Evolutionary conservation across 2,113 vertebrate genomes (phyloP).

Genomic region (Syrmaticus mikado): DNA sequence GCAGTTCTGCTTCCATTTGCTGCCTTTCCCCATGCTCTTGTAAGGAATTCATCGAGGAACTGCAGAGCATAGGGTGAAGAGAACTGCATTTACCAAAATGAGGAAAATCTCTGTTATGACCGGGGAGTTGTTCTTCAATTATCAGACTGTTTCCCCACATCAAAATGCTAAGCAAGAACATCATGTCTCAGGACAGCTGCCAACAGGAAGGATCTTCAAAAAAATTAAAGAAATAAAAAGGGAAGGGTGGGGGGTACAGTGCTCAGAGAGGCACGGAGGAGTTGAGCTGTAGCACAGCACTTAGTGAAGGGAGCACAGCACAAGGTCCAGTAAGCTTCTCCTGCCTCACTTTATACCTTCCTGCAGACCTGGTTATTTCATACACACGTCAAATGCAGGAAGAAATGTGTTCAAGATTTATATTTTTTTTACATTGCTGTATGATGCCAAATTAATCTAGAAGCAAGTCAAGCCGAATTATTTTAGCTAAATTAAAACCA

Average conservation of each 20-base stretch:
- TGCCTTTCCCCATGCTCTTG: background rate
- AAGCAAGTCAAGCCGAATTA: slow-evolving; percentile 30
- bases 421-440: background rate
- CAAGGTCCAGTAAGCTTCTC: background rate
- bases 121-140: slow-evolving; percentile 33
- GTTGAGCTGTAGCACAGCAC: slow-evolving; percentile 10
- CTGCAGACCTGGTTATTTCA: slow-evolving; percentile 17
- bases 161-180: slow-evolving; percentile 75
- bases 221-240: background rate
- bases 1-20: background rate
- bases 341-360: slow-evolving; percentile 31
- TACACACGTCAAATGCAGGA: background rate
- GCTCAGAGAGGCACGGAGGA: slow-evolving; percentile 25
- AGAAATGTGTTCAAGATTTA: background rate
- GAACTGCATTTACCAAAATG: background rate
- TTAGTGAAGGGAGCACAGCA: background rate
- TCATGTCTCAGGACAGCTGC: slow-evolving; percentile 67
- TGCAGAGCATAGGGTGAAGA: background rate
- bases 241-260: background rate
- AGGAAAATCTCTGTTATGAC: background rate
- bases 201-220: slow-evolving; percentile 70
- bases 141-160: slow-evolving; percentile 74
- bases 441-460: slow-evolving; percentile 42
- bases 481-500: slow-evolving; percentile 41
- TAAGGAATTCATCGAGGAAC: background rate